A percentile compares a stretch with the other conserved stretches of the same genome.
Conservation (phyloP, 1,140 invertebrate species). For the Leptoteleia sp. region DNA sequence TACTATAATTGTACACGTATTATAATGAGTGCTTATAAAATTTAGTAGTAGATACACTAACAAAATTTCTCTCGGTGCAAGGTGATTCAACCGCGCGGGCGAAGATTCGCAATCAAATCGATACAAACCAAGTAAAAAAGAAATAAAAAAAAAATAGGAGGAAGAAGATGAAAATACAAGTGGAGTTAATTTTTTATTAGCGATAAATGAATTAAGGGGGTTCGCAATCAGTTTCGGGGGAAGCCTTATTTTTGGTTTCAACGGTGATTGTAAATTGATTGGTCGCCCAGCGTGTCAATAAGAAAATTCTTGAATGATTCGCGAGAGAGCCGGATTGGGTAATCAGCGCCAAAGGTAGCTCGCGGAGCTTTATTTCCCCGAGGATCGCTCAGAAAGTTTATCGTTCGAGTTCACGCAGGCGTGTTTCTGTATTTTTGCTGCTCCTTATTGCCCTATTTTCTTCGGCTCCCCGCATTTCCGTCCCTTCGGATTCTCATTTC, state of each 20-base stretch:
- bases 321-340: slow-evolving; percentile 6
- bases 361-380: slow-evolving; percentile 60
- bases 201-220: not conserved
- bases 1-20: too few relatives aligned
- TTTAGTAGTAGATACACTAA: too few relatives aligned
- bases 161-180: too few relatives aligned
- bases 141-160: too few relatives aligned
- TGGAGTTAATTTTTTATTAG: too few relatives aligned
- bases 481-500: slow-evolving; percentile 13
- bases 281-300: slow-evolving; percentile 17
- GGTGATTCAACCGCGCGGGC: too few relatives aligned
- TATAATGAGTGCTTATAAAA: too few relatives aligned
- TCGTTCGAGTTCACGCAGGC: slow-evolving; percentile 48
- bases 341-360: slow-evolving; percentile 31
- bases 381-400: slow-evolving; percentile 62
- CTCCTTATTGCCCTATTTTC: slow-evolving; percentile 33
- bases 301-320: slow-evolving; percentile 51
- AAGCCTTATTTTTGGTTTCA: slow-evolving; percentile 8
- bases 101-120: too few relatives aligned
- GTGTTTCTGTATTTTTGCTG: slow-evolving; percentile 45
- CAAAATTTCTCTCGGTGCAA: too few relatives aligned
- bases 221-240: not conserved
- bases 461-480: slow-evolving; percentile 7
- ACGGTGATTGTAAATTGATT: slow-evolving; percentile 22
- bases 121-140: too few relatives aligned